Percentiles rank a stretch among this genome's conserved stretches.
phyloP scores from a whole-genome alignment of 37 sponge, comb jelly and placozoan species.

The Amphimedon queenslandica region DNA sequence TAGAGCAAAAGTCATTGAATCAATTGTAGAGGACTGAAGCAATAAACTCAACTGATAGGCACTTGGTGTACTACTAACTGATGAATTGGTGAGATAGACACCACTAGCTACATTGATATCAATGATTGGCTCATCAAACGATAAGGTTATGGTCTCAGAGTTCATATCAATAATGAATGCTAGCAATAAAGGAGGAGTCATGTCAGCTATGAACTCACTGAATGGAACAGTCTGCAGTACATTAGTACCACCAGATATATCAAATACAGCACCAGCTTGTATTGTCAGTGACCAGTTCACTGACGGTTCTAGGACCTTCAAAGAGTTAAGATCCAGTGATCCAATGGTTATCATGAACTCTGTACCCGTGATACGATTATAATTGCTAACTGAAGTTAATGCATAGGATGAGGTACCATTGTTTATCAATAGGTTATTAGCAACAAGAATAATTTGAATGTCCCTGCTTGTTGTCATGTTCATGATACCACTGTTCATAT shows the following conservation, averaged over 20 bases:
- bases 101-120: neutral
- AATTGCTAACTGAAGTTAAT: no score
- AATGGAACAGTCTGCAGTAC: neutral
- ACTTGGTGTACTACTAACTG: neutral
- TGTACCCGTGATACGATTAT: no score
- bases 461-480: neutral
- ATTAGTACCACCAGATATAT: neutral
- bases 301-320: neutral
- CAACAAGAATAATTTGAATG: neutral
- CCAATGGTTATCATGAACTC: no score
- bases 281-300: neutral
- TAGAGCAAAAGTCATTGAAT: neutral
- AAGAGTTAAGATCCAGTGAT: neutral
- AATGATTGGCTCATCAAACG: conserved; percentile 27
- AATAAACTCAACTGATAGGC: neutral
- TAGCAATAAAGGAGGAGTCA: neutral
- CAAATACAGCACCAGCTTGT: neutral
- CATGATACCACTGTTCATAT: neutral
- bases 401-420: no score
- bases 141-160: neutral
- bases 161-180: conserved; percentile 18
- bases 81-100: neutral
- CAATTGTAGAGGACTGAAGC: neutral
- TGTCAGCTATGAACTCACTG: conserved; percentile 3
- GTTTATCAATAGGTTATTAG: no score